Evolutionary conservation across 2,113 vertebrate species (phyloP).

Genomic region (Microcebus griseorufus): DNA sequence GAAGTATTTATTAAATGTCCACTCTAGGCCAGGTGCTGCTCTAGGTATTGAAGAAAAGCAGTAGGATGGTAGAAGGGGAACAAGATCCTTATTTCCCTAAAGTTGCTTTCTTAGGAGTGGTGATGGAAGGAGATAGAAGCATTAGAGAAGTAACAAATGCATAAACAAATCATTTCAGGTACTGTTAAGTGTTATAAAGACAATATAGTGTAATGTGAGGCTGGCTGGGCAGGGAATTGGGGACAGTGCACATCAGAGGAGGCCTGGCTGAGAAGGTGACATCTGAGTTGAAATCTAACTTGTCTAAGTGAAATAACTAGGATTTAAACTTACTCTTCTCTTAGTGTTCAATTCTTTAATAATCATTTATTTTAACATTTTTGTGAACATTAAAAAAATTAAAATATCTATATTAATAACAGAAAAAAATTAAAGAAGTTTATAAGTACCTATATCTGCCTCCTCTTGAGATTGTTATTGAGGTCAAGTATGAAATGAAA

Average conservation of each 20-base stretch:
- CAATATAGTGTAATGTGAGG: not conserved
- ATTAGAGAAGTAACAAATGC: not conserved
- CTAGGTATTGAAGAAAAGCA: not conserved
- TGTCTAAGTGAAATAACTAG: not conserved
- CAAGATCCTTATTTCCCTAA: not conserved
- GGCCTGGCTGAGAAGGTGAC: not conserved
- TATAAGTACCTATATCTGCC: not conserved
- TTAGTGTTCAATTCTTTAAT: not conserved
- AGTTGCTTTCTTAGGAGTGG: not conserved
- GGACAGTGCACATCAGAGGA: not conserved
- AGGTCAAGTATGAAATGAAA: slow-evolving; percentile 50
- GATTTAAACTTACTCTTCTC: not conserved
- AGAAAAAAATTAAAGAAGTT: not conserved
- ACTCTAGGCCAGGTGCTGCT: not conserved
- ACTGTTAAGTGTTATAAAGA: not conserved
- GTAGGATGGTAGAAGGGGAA: rapidly evolving
- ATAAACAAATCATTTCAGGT: not conserved
- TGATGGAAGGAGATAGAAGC: not conserved
- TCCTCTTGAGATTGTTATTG: not conserved
- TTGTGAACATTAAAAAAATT: not conserved
- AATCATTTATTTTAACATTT: slow-evolving; percentile 5
- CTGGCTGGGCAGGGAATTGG: rapidly evolving
- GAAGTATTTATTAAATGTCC: not conserved
- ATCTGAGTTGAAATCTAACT: not conserved
- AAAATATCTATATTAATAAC: slow-evolving; percentile 10